phyloP scores from a whole-genome alignment of 2,888 invertebrate genomes.

The Nymphalis polychloros region DNA sequence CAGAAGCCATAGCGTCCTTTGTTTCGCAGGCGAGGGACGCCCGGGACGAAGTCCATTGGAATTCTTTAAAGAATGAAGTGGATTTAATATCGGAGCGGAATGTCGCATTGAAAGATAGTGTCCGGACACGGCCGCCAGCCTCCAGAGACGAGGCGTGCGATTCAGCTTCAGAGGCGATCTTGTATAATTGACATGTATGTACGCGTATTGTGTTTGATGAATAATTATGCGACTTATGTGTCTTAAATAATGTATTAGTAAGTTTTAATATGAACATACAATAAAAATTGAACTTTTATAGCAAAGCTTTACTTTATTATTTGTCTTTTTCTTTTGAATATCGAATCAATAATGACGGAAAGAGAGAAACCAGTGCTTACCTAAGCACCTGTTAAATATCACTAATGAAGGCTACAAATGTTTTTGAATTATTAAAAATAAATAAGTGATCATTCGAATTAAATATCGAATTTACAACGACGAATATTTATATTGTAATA shows the following conservation, averaged over 20 bases:
- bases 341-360: no score
- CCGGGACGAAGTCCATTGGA: conserved; percentile 62
- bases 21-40: conserved; percentile 40
- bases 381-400: no score
- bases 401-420: no score
- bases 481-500: neutral
- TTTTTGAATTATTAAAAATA: no score
- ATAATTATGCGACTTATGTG: neutral
- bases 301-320: no score
- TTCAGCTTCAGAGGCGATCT: conserved; percentile 4
- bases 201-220: neutral
- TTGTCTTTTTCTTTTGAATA: no score
- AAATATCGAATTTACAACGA: neutral
- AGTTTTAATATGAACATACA: no score
- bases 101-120: conserved; percentile 66
- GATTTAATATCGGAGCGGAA: conserved; percentile 79
- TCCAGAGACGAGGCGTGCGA: conserved; percentile 35
- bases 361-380: no score
- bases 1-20: conserved; percentile 39
- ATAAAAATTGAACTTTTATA: no score
- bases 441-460: no score
- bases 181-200: conserved; percentile 27
- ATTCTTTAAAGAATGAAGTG: conserved; percentile 74
- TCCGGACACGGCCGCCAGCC: conserved; percentile 37
- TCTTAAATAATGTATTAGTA: no score